phyloP scores from a whole-genome alignment of 1,140 invertebrate species.

The Stenopsyche tienmushanensis region DNA sequence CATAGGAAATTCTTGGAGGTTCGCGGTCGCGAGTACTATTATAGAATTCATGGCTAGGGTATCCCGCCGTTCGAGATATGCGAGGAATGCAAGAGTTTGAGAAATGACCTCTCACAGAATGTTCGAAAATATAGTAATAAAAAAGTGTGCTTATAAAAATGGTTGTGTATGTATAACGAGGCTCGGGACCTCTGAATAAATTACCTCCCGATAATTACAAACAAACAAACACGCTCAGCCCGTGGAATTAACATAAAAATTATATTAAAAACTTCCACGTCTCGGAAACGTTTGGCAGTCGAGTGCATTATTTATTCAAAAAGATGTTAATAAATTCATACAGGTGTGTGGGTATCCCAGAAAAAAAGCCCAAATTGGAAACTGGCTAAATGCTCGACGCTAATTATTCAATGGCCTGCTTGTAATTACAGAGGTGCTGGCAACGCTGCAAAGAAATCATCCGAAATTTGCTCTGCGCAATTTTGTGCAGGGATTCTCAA shows the following conservation, averaged over 20 bases:
- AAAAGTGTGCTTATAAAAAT: constrained; percentile 3
- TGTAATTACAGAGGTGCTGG: too few relatives aligned
- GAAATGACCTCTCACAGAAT: constrained; percentile 11
- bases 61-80: constrained; percentile 7
- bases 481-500: too few relatives aligned
- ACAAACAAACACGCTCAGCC: constrained; percentile 9
- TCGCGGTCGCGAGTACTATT: too few relatives aligned
- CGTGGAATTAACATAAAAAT: constrained; percentile 21
- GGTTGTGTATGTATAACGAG: background rate
- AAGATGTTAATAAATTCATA: constrained; percentile 9
- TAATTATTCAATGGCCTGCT: background rate
- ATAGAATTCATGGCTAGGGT: background rate
- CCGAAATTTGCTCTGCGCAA: too few relatives aligned
- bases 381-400: background rate
- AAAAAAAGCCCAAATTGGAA: constrained; percentile 3
- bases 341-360: constrained; percentile 4
- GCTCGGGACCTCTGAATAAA: constrained; percentile 10
- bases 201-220: constrained; percentile 19
- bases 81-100: constrained; percentile 15
- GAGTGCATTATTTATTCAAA: constrained; percentile 9
- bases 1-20: too few relatives aligned
- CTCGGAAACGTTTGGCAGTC: constrained; percentile 6
- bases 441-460: too few relatives aligned
- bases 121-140: constrained; percentile 7
- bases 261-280: constrained; percentile 17